Conservation (phyloP, 1,140 invertebrate genomes). For the Trichonephila clavipes region DNA sequence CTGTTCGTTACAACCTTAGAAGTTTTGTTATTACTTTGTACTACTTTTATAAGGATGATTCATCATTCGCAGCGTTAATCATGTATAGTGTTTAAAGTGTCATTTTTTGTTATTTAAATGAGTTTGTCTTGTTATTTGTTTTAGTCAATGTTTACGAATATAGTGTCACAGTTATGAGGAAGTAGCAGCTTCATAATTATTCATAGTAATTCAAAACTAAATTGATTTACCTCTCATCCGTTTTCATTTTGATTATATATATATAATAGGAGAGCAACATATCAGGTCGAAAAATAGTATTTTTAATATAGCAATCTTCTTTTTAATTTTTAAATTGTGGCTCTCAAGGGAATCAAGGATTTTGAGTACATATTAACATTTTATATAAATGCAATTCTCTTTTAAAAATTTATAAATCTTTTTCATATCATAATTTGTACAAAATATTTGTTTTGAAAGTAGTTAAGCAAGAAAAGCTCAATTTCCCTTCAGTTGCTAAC, state of each 20-base stretch:
- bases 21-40: conserved; percentile 71
- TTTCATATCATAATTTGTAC: conserved; percentile 50
- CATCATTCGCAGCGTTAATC: neutral
- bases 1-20: conserved; percentile 52
- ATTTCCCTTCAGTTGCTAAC: neutral
- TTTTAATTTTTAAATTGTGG: conserved; percentile 60
- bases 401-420: conserved; percentile 7
- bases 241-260: conserved; percentile 47
- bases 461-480: neutral
- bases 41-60: conserved; percentile 65
- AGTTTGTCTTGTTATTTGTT: conserved; percentile 60
- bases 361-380: conserved; percentile 8
- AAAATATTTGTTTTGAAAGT: neutral
- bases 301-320: conserved; percentile 50
- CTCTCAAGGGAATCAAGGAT: conserved; percentile 11
- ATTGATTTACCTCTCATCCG: conserved; percentile 9
- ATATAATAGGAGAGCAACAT: conserved; percentile 66
- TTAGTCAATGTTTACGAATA: conserved; percentile 40
- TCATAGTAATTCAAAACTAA: neutral
- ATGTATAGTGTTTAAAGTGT: conserved; percentile 3
- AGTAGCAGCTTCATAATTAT: conserved; percentile 19
- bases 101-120: conserved; percentile 66
- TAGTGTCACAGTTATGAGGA: conserved; percentile 11
- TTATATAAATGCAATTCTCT: conserved; percentile 4
- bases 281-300: conserved; percentile 60